Base-by-base conservation (phyloP, 2,888 invertebrate species). In the Phengaris arion region DNA sequence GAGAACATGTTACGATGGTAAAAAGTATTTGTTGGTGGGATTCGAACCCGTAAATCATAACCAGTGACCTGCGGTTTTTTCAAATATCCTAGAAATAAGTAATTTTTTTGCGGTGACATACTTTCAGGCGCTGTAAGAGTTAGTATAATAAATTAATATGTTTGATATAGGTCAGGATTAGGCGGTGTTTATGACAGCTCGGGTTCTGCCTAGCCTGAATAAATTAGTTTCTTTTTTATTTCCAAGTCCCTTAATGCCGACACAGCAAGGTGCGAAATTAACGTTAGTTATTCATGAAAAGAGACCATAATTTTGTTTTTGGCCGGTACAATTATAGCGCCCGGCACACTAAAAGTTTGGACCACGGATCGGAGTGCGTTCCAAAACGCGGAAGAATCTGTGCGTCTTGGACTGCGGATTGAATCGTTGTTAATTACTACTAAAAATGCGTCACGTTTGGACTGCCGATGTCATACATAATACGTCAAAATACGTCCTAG, bases 121-220 rank as follows among this genome's bases (percentile, higher is more conserved):
- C 22, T 72, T 72, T 54, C 22, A 35, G 72, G 35, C 3, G 51
- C 10, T 70, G 15, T 9, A 12, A 51, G 70, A 70, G 72, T 22
- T 22, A 22, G 22, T 72, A 54, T 72, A 54, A 72, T 72, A 54
- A 72, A 72, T 72, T 72, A 72, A 35, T 13, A 72, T 22, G 22
- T 52, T 72, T 72, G 54, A 72, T 72, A 12, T 22, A 72, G 72
- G 72, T 72, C 72, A 54, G 54, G 52, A 52, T 52, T 52, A 72
- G 52, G 54, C 54, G 35, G 35, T 52, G 52, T 52, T 52, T 52
- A 15, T 22, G 72, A 72, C 72, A 72, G 70, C 46, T 68, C 13
- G 10, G 68, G 51, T 8, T 15, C 12, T 35, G 35, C 35, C 64
- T 45, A 35, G 64, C 64, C 64, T 35, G 64, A 64, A 64, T 45